A percentile compares a stretch with the other conserved stretches of the same genome.
These are phyloP conservation scores for Crypturellus undulatus DNA, from an alignment of 2,113 vertebrate genomes.

Conservation along the genomic window DNA sequence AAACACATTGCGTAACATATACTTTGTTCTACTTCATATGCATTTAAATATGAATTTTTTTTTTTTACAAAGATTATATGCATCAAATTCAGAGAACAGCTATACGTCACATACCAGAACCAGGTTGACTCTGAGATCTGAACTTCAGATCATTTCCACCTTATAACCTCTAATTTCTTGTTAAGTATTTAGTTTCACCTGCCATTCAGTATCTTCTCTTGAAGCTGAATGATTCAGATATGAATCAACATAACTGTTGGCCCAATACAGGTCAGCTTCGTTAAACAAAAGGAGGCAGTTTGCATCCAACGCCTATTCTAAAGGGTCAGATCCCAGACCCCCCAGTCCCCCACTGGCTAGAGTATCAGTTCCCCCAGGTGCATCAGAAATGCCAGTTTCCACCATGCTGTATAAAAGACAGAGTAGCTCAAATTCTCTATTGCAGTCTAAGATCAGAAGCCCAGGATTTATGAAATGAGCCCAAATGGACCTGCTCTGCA, in stretches of 20 bases:
- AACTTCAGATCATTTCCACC: background rate
- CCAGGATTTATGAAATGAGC: background rate
- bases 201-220: background rate
- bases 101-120: background rate
- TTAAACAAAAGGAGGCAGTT: background rate
- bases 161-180: background rate
- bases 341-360: background rate
- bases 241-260: background rate
- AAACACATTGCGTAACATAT: background rate
- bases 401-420: background rate
- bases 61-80: background rate
- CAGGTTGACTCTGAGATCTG: background rate
- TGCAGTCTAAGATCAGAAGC: background rate
- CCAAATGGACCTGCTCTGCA: background rate
- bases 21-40: background rate
- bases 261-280: background rate
- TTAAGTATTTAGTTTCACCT: background rate
- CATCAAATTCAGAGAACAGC: background rate
- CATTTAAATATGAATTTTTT: background rate
- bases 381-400: background rate
- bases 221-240: background rate
- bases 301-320: background rate
- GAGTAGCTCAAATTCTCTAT: background rate
- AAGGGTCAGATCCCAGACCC: background rate
- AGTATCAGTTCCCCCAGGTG: background rate